Base-by-base conservation (phyloP, 2,113 vertebrate genomes). In the Platysteira castanea region DNA sequence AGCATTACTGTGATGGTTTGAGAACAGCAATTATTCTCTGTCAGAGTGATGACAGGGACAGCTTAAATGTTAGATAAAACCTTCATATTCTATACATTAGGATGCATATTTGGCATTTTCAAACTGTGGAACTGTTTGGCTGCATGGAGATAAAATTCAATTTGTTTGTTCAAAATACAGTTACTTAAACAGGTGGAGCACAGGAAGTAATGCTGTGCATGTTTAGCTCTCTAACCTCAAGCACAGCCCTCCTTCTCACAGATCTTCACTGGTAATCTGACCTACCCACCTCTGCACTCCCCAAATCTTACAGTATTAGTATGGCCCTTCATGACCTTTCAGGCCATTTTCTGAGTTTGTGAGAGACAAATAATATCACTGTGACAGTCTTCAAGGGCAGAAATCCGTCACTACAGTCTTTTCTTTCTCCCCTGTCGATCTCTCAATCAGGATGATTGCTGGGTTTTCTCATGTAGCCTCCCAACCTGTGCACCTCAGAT, bases 381-480 rank as follows among this genome's bases (percentile, higher is more conserved):
- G 13, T 31, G n/a, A 10, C 30, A 24, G 6, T 60, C 26, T 84
- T 65, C 50, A 69, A 28, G 54, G 30, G 49, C 41, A 76, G 56
- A 71, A 22, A 47, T 74, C 26, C 39, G 73, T 81, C 59, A 30
- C 15, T 80, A 15, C 30, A 59, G 33, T 49, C 5, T 42, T 37
- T 24, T 39, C 17, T 63, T 65, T 44, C 9, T 24, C 17, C 37
- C 35, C 19, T 71, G 3, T 42, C 6, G 26, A 30, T 75, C 26
- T 26, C 2, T 70, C 28, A 24, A 6, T 89, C 52, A 42, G 0
- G 39, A 31, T 65, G 69, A 50, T 20, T 82, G 22, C 50, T 60
- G 20, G 10, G 10, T 47, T 91, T 21, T 65, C 21, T 65, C 0
- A 0, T 30, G 50, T n/a, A 65, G 49, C 14, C 16, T 70, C 31